These are phyloP conservation scores for Cetonia aurata DNA, from an alignment of 2,888 invertebrate species.

Conservation along the genomic window DNA sequence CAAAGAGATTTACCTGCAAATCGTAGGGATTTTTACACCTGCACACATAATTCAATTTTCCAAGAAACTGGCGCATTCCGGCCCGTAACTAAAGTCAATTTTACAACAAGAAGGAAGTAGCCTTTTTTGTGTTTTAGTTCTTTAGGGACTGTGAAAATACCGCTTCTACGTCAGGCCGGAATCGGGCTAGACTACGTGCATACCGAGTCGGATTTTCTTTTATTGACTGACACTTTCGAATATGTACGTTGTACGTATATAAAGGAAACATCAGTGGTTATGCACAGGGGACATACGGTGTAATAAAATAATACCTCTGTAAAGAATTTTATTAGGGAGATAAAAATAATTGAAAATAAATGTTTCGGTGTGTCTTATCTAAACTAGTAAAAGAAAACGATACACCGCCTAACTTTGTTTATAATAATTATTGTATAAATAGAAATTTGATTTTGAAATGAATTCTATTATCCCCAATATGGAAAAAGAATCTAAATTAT, in stretches of 20 bases:
- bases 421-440: constrained; percentile 36
- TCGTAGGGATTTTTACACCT: constrained; percentile 53
- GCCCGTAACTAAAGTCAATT: constrained; percentile 27
- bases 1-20: constrained; percentile 50
- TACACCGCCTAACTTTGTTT: constrained; percentile 10
- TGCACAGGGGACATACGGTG: constrained; percentile 30
- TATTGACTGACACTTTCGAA: constrained; percentile 42
- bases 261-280: constrained; percentile 25
- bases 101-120: constrained; percentile 32
- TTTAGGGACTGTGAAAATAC: constrained; percentile 28
- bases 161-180: constrained; percentile 24
- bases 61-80: constrained; percentile 32
- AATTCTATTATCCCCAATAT: constrained; percentile 4
- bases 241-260: neutral
- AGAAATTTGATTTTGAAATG: neutral
- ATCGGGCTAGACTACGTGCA: constrained; percentile 17
- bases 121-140: constrained; percentile 29
- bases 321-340: constrained; percentile 38
- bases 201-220: constrained; percentile 36
- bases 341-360: constrained; percentile 44
- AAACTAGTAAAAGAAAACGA: constrained; percentile 33
- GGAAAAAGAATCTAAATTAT: no score
- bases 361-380: constrained; percentile 39
- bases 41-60: constrained; percentile 45
- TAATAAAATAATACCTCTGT: constrained; percentile 36